phyloP scores from a whole-genome alignment of 2,888 invertebrate species.

The Scaptomyza caliginosa region DNA sequence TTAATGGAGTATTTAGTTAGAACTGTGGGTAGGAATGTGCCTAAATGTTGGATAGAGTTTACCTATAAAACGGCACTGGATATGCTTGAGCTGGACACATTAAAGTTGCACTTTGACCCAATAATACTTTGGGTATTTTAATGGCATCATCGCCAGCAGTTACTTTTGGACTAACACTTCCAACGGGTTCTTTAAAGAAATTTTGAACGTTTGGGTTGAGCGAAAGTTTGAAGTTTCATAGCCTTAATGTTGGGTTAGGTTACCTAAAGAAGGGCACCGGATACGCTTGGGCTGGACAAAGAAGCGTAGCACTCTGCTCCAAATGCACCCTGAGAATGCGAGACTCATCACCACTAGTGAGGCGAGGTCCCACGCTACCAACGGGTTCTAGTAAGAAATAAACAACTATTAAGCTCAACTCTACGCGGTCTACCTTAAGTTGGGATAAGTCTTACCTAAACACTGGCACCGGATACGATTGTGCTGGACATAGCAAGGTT shows the following conservation, averaged over 20 bases:
- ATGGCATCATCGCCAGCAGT: slow-evolving; percentile 87
- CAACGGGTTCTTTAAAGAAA: slow-evolving; percentile 84
- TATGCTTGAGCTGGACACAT: slow-evolving; percentile 91
- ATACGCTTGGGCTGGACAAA: slow-evolving; percentile 88
- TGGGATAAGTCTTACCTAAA: slow-evolving; percentile 88
- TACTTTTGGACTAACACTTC: slow-evolving; percentile 87
- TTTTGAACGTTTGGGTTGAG: background rate
- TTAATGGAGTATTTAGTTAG: background rate
- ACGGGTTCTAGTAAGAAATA: slow-evolving; percentile 83
- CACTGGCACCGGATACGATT: slow-evolving; percentile 89
- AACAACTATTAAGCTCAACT: background rate
- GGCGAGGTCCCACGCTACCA: slow-evolving; percentile 86
- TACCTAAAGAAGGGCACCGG: slow-evolving; percentile 90
- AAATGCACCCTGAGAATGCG: slow-evolving; percentile 85
- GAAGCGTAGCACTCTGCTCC: slow-evolving; percentile 86
- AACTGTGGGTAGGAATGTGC: background rate
- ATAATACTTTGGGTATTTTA: slow-evolving; percentile 82
- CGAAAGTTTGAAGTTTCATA: background rate
- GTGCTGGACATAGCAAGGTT: slow-evolving; percentile 89
- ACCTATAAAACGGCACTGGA: slow-evolving; percentile 90
- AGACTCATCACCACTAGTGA: slow-evolving; percentile 88
- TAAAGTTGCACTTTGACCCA: slow-evolving; percentile 86
- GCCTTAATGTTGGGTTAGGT: slow-evolving; percentile 78
- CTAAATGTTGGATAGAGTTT: slow-evolving; percentile 67
- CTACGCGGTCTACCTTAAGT: slow-evolving; percentile 7